These are phyloP conservation scores for Nemapogon koenigi DNA, from an alignment of 2,888 invertebrate genomes.

Conservation along the genomic window DNA sequence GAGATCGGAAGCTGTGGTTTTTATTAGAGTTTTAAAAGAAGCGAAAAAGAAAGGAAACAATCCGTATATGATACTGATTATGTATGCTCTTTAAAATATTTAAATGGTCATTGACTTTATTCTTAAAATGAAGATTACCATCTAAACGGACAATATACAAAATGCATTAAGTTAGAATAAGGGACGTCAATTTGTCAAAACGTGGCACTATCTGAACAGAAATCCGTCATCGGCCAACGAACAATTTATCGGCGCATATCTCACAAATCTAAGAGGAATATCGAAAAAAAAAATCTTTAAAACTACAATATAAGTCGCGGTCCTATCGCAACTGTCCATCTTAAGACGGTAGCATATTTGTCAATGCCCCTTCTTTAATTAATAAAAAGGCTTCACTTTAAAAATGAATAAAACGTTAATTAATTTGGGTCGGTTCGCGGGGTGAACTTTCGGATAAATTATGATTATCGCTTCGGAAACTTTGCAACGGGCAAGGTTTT, in stretches of 20 bases:
- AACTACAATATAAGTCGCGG: constrained; percentile 25
- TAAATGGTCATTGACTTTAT: constrained; percentile 6
- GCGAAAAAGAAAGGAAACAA: too few species aligned
- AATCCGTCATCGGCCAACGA: constrained; percentile 51
- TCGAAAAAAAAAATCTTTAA: constrained; percentile 13
- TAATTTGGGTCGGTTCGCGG: constrained; percentile 39
- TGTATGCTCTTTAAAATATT: constrained; percentile 4
- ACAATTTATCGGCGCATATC: constrained; percentile 50
- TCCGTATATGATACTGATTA: background rate
- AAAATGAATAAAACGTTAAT: constrained; percentile 54
- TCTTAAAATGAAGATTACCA: constrained; percentile 8
- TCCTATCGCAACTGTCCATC: constrained; percentile 51
- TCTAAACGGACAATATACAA: constrained; percentile 8
- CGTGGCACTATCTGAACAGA: constrained; percentile 45
- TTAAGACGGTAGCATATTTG: constrained; percentile 54
- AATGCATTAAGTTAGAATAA: constrained; percentile 42
- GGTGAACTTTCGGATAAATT: constrained; percentile 41
- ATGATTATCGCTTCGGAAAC: constrained; percentile 39
- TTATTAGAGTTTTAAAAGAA: too few species aligned
- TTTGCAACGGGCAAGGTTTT: constrained; percentile 29
- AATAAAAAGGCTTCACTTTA: constrained; percentile 42
- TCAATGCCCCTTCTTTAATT: constrained; percentile 58
- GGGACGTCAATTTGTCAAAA: constrained; percentile 57
- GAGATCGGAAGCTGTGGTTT: background rate
- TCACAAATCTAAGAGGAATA: constrained; percentile 32